Conservation (phyloP, 2,888 invertebrate species). For the Anagyrus pseudococci region DNA sequence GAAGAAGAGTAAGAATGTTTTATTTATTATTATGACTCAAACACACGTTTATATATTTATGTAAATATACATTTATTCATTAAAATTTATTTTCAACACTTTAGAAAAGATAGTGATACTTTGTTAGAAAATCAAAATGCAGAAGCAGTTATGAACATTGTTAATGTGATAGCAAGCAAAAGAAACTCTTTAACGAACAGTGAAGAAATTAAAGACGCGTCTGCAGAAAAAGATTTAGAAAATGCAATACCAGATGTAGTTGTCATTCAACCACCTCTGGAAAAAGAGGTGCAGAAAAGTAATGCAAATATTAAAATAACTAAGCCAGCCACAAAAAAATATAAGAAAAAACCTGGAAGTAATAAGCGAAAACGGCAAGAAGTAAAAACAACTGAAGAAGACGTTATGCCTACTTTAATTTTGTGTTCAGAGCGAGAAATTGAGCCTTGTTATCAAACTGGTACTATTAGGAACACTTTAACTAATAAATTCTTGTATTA, state of each 20-base stretch:
- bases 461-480: background rate
- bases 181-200: conserved; percentile 25
- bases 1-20: conserved; percentile 40
- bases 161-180: conserved; percentile 49
- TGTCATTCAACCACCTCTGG: background rate
- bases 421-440: conserved; percentile 51
- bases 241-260: background rate
- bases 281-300: conserved; percentile 23
- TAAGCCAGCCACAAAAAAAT: background rate
- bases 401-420: conserved; percentile 51
- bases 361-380: background rate
- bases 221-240: background rate
- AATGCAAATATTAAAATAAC: conserved; percentile 21
- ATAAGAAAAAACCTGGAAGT: background rate
- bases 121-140: conserved; percentile 56
- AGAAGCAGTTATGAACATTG: conserved; percentile 57
- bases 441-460: conserved; percentile 6
- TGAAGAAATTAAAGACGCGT: conserved; percentile 2
- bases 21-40: background rate
- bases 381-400: conserved; percentile 28
- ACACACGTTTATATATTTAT: too few species aligned
- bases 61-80: background rate
- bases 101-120: conserved; percentile 41
- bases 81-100: conserved; percentile 1
- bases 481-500: background rate